Evolutionary conservation across 2,113 vertebrate genomes (phyloP).

Genomic region (Leptodactylus fuscus): DNA sequence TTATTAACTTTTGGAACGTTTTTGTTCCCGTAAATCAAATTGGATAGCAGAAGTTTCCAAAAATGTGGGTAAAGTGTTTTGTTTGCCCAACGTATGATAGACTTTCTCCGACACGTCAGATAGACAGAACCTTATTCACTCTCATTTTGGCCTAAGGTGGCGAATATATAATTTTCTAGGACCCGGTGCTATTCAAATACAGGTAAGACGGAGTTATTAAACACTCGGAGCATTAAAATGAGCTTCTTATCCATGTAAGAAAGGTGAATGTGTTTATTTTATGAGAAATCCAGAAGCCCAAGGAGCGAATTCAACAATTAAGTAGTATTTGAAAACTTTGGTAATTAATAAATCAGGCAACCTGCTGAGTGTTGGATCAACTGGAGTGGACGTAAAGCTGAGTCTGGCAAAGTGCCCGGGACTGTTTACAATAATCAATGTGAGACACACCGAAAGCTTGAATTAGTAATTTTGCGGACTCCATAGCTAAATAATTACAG

Average conservation of each 20-base stretch:
- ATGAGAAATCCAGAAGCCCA: conserved; percentile 37
- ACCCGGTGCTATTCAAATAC: neutral
- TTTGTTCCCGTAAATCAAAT: neutral
- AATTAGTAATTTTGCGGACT: conserved; percentile 48
- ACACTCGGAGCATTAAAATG: neutral
- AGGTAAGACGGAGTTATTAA: neutral
- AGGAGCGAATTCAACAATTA: conserved; percentile 45
- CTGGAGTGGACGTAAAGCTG: conserved; percentile 56
- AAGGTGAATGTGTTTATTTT: conserved; percentile 38
- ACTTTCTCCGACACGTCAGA: neutral
- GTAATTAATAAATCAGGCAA: conserved; percentile 57
- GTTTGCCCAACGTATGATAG: neutral
- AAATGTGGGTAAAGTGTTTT: neutral
- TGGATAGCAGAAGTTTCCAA: neutral
- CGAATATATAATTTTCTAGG: neutral
- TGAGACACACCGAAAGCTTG: conserved; percentile 42
- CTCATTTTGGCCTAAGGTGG: neutral
- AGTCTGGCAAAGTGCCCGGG: conserved; percentile 43
- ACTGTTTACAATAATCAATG: conserved; percentile 55
- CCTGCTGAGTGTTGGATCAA: conserved; percentile 56
- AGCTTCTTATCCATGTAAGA: neutral
- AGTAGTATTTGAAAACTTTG: conserved; percentile 56
- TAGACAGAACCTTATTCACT: neutral
- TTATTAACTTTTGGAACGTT: too few species aligned
- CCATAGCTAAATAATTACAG: conserved; percentile 57